phyloP scores from a whole-genome alignment of 2,888 invertebrate species.

The Macrostomum cliftonense region DNA sequence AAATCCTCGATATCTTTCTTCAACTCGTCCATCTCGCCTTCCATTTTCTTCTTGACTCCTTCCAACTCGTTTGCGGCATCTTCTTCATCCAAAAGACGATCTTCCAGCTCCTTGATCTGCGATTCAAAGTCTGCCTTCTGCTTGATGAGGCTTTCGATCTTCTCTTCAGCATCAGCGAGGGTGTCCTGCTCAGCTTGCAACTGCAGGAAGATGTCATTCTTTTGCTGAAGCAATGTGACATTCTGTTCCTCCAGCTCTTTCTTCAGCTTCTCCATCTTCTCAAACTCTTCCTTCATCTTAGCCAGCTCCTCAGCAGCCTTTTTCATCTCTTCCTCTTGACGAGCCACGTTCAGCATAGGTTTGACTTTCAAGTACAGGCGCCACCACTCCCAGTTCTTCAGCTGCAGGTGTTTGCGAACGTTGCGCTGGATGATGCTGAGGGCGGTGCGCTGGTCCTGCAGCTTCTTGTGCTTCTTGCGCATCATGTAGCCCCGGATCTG shows the following conservation, averaged over 20 bases:
- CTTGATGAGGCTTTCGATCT: conserved; percentile 70
- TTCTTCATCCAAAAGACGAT: conserved; percentile 86
- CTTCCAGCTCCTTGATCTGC: conserved; percentile 84
- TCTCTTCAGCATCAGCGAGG: conserved; percentile 75
- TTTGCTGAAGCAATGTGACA: conserved; percentile 74
- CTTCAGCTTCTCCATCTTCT: conserved; percentile 81
- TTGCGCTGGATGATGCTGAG: conserved; percentile 96
- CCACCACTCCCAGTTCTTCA: conserved; percentile 99
- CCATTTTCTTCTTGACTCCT: conserved; percentile 88
- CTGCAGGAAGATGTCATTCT: conserved; percentile 64
- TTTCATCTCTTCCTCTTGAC: conserved; percentile 96
- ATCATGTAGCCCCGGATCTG: conserved; percentile 67
- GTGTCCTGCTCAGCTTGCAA: conserved; percentile 85
- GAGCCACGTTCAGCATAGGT: conserved; percentile 92
- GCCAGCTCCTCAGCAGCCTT: conserved; percentile 80
- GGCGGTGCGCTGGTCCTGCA: conserved; percentile 76
- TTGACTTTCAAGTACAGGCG: conserved; percentile 61
- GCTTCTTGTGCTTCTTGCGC: conserved; percentile 67
- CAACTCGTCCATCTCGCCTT: conserved; percentile 73
- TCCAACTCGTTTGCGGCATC: conserved; percentile 82
- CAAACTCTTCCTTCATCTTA: conserved; percentile 78
- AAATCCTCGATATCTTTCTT: conserved; percentile 95
- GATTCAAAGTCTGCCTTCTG: conserved; percentile 90
- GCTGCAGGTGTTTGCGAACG: conserved; percentile 87
- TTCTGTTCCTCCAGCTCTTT: conserved; percentile 88